Evolutionary conservation across 2,888 invertebrate genomes (phyloP).

Genomic region (Parelbella ahira): DNA sequence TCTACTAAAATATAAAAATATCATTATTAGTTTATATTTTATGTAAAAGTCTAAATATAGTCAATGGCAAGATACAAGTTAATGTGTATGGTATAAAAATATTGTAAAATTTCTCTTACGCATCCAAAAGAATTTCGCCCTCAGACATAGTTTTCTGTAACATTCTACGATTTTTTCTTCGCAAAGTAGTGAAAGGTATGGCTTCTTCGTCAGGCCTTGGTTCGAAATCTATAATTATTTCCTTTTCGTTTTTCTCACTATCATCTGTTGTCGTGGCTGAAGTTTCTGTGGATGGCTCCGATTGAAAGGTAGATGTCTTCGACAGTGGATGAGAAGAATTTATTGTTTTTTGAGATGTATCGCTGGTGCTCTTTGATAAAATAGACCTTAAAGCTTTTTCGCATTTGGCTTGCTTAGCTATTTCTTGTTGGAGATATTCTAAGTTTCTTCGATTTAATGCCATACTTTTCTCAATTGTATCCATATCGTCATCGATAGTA

Average conservation of each 20-base stretch:
- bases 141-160: conserved; percentile 90
- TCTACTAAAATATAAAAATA: conserved; percentile 51
- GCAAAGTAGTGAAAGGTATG: conserved; percentile 80
- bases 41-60: no score
- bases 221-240: conserved; percentile 93
- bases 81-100: no score
- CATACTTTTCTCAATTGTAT: conserved; percentile 76
- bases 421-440: conserved; percentile 76
- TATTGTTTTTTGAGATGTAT: conserved; percentile 66
- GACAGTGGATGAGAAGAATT: conserved; percentile 66
- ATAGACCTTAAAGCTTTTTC: conserved; percentile 65
- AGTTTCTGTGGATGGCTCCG: conserved; percentile 76
- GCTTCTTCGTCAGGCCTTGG: conserved; percentile 85
- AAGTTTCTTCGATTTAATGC: conserved; percentile 72
- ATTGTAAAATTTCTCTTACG: conserved; percentile 58
- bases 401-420: conserved; percentile 68
- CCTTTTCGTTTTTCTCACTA: conserved; percentile 84
- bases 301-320: conserved; percentile 75
- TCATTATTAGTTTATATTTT: no score
- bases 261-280: conserved; percentile 75
- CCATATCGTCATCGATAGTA: conserved; percentile 74
- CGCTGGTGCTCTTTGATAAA: conserved; percentile 69
- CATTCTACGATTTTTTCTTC: conserved; percentile 72
- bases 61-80: no score
- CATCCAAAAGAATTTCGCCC: conserved; percentile 86